A percentile compares a stretch with the other conserved stretches of the same genome.
Evolutionary conservation across 2,797 vertebrate genomes (phyloP).

Genomic region (Coendou prehensilis): DNA sequence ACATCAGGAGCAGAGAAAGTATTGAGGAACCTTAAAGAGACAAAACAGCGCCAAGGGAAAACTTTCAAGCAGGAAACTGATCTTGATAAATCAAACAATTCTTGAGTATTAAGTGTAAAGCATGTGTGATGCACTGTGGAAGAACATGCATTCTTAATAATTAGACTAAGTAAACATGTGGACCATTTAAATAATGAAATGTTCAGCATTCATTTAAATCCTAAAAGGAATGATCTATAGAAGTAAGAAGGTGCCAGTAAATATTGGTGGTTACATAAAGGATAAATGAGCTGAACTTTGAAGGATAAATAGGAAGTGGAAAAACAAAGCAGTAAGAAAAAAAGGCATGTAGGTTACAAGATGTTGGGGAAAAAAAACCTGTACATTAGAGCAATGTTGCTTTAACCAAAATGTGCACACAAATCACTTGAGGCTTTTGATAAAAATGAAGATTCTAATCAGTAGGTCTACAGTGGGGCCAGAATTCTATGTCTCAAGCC

Average conservation of each 20-base stretch:
- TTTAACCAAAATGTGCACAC: neutral
- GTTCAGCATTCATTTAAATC: conserved; percentile 30
- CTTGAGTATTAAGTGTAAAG: neutral
- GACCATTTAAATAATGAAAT: conserved; percentile 49
- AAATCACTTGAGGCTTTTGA: conserved; percentile 20
- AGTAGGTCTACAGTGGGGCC: neutral
- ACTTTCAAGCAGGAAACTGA: conserved; percentile 55
- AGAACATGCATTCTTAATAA: conserved; percentile 31
- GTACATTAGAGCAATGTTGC: neutral
- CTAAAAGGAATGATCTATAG: neutral
- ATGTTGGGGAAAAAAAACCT: neutral
- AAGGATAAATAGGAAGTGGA: neutral
- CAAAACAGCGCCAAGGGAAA: neutral
- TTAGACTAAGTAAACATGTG: conserved; percentile 24
- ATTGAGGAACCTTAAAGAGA: neutral
- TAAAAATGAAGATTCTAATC: conserved; percentile 53
- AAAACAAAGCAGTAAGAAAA: neutral
- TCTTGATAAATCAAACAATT: conserved; percentile 11
- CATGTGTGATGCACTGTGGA: neutral
- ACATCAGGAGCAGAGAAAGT: neutral
- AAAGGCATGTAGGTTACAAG: neutral
- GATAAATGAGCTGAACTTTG: conserved; percentile 40
- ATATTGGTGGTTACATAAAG: conserved; percentile 18
- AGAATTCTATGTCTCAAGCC: conserved; percentile 9
- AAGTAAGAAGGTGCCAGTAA: conserved; percentile 1